Evolutionary conservation across 2,888 invertebrate species (phyloP).

Genomic region (Athalia cordata): DNA sequence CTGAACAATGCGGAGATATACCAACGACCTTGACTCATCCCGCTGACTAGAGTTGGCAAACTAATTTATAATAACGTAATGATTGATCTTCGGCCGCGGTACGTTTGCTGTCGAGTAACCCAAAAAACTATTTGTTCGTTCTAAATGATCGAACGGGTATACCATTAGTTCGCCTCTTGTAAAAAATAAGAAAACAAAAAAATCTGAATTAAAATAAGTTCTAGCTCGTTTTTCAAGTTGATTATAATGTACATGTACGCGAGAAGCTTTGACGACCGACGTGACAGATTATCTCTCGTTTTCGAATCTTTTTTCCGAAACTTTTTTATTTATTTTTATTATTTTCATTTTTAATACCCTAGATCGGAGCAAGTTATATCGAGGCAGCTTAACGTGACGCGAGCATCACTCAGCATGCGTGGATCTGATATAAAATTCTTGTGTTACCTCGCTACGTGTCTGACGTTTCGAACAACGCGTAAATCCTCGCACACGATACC

Average conservation of each 20-base stretch:
- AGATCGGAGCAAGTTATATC: conserved; percentile 27
- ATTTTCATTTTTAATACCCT: conserved; percentile 11
- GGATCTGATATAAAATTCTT: conserved; percentile 40
- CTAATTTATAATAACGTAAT: conserved; percentile 34
- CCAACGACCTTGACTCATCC: conserved; percentile 31
- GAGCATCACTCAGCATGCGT: conserved; percentile 38
- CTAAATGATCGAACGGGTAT: conserved; percentile 38
- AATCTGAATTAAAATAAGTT: conserved; percentile 22
- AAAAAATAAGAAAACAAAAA: neutral
- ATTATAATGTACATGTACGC: neutral
- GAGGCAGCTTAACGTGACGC: conserved; percentile 35
- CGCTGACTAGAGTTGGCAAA: conserved; percentile 34
- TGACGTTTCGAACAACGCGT: conserved; percentile 34
- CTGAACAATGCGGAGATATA: neutral
- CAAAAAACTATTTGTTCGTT: conserved; percentile 33
- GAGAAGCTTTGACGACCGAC: conserved; percentile 21
- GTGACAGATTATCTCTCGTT: conserved; percentile 42
- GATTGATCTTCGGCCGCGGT: conserved; percentile 39
- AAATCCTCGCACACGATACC: conserved; percentile 23
- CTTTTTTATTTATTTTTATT: conserved; percentile 7
- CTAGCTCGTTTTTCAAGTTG: neutral
- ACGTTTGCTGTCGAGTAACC: conserved; percentile 27
- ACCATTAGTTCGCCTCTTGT: conserved; percentile 30
- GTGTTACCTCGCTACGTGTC: conserved; percentile 30
- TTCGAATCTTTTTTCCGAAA: conserved; percentile 4